phyloP scores from a whole-genome alignment of 2,888 invertebrate species.

The Drosophila mercatorum region DNA sequence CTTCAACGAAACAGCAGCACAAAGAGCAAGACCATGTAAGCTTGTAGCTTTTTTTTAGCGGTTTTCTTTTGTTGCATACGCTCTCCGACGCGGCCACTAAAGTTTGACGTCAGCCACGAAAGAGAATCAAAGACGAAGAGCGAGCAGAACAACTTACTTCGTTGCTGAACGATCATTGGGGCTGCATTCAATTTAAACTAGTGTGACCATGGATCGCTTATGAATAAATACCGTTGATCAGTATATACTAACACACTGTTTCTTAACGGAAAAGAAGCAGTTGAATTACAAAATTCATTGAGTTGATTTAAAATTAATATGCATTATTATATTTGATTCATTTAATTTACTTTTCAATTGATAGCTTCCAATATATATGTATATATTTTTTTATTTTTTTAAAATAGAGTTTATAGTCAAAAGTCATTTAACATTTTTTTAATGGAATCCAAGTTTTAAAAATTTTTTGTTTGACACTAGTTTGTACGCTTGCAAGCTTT shows the following conservation, averaged over 20 bases:
- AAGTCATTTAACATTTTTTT: background rate
- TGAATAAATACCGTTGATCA: slow-evolving; percentile 4
- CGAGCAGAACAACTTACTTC: slow-evolving; percentile 4
- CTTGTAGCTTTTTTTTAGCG: slow-evolving; percentile 53
- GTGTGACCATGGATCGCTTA: slow-evolving; percentile 28
- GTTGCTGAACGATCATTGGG: slow-evolving; percentile 37
- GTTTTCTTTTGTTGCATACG: slow-evolving; percentile 27
- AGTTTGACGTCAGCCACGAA: slow-evolving; percentile 3
- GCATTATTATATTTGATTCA: too few species aligned
- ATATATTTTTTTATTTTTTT: too few species aligned
- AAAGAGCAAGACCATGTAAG: slow-evolving; percentile 27
- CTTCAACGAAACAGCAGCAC: slow-evolving; percentile 31
- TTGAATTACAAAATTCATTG: background rate
- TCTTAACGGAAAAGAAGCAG: background rate
- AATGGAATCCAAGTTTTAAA: background rate
- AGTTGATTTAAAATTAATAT: too few species aligned
- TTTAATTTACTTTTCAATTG: background rate
- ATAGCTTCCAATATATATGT: too few species aligned
- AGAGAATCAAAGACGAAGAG: slow-evolving; percentile 7
- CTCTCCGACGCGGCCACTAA: slow-evolving; percentile 8
- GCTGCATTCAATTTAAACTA: slow-evolving; percentile 31
- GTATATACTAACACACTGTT: background rate
- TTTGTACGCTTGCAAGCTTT: background rate
- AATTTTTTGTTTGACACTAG: background rate
- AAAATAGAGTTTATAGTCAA: too few species aligned